phyloP scores from a whole-genome alignment of 2,888 invertebrate species.

The Gastrophysa polygoni region DNA sequence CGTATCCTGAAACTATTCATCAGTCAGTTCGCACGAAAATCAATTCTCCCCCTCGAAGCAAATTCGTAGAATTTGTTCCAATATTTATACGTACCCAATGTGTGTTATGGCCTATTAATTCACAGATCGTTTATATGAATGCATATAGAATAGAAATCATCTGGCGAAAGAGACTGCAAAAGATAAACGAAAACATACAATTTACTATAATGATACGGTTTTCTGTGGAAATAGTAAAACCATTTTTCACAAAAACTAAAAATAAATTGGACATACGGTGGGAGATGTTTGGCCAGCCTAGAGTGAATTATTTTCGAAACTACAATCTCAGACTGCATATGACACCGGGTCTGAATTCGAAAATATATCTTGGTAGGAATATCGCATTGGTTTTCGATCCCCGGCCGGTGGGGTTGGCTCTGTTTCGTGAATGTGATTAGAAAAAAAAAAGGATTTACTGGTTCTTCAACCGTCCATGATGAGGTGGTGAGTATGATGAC shows the following conservation, averaged over 20 bases:
- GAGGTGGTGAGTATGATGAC: constrained; percentile 26
- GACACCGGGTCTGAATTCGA: constrained; percentile 32
- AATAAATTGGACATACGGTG: constrained; percentile 20
- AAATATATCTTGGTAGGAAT: constrained; percentile 10
- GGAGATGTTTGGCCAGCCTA: constrained; percentile 27
- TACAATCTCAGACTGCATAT: constrained; percentile 18
- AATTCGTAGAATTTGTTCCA: no score
- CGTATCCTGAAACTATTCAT: no score
- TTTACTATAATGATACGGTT: constrained; percentile 21
- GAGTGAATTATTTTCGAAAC: constrained; percentile 31
- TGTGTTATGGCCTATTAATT: no score
- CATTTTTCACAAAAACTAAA: constrained; percentile 29
- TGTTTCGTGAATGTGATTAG: not conserved
- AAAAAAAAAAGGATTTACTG: constrained; percentile 11
- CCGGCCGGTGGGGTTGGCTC: not conserved
- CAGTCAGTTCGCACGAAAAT: no score
- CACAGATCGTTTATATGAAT: no score
- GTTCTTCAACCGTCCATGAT: constrained; percentile 2
- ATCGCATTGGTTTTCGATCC: no score
- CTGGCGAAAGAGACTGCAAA: constrained; percentile 2
- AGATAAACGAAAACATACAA: constrained; percentile 19
- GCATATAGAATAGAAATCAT: no score
- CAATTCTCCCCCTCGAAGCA: no score
- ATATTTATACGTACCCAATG: no score
- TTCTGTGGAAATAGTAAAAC: constrained; percentile 35